phyloP scores from a whole-genome alignment of 2,888 invertebrate species.

The Byasa hedistus region DNA sequence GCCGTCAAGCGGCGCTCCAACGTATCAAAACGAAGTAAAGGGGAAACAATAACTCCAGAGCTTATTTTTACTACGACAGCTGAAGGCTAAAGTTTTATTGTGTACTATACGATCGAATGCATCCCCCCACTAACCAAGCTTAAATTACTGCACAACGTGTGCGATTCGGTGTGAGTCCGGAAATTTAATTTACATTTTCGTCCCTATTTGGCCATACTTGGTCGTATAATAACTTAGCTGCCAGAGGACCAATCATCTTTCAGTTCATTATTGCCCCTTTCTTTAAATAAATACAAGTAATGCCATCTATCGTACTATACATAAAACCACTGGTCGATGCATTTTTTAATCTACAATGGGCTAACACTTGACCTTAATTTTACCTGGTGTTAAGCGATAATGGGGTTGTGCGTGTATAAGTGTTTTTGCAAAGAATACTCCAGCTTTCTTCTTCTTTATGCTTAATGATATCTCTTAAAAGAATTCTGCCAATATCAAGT shows the following conservation, averaged over 20 bases:
- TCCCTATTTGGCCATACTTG: conserved; percentile 52
- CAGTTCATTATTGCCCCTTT: conserved; percentile 35
- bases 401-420: too few relatives aligned
- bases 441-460: too few relatives aligned
- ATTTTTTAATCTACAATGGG: too few relatives aligned
- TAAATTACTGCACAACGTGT: conserved; percentile 37
- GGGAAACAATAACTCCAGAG: conserved; percentile 29
- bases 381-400: too few relatives aligned
- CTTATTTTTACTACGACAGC: conserved; percentile 32
- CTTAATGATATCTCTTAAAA: too few relatives aligned
- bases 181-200: conserved; percentile 52
- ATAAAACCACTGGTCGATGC: background rate
- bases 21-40: conserved; percentile 31
- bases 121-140: conserved; percentile 35
- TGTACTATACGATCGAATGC: conserved; percentile 34
- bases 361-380: too few relatives aligned
- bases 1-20: conserved; percentile 35
- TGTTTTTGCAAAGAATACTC: too few relatives aligned
- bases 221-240: conserved; percentile 53
- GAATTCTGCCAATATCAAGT: too few relatives aligned
- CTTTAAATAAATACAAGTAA: conserved; percentile 35
- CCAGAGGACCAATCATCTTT: conserved; percentile 52
- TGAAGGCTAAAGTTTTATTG: conserved; percentile 32
- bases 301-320: conserved; percentile 45
- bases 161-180: conserved; percentile 45